Percentiles rank a stretch among this genome's conserved stretches.
These are phyloP conservation scores for Hemicrepidius hirtus DNA, from an alignment of 2,888 invertebrate genomes.

Conservation along the genomic window DNA sequence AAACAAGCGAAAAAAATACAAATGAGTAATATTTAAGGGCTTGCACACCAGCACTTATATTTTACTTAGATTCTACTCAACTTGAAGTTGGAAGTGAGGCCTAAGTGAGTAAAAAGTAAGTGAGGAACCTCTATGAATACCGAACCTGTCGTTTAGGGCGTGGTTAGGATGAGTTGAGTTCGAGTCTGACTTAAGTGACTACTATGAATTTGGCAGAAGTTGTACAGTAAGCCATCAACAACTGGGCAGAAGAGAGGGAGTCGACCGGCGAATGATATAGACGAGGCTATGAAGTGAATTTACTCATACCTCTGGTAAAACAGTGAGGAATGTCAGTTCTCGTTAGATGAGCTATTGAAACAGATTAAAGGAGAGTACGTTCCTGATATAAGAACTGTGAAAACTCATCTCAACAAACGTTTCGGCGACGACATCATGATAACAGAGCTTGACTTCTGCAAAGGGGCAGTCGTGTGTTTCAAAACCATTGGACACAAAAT, in stretches of 20 bases:
- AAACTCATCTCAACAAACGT: constrained; percentile 22
- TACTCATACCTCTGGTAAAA: constrained; percentile 25
- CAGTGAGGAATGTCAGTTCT: constrained; percentile 36
- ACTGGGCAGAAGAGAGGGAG: constrained; percentile 13
- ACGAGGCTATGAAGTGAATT: constrained; percentile 13
- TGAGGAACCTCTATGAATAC: too few relatives aligned
- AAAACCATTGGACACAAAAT: constrained; percentile 52
- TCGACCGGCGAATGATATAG: background rate
- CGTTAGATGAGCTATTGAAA: constrained; percentile 13
- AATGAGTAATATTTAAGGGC: too few relatives aligned
- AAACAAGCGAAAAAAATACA: too few relatives aligned
- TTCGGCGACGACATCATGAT: constrained; percentile 45
- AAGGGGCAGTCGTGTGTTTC: constrained; percentile 44
- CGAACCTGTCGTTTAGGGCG: too few relatives aligned
- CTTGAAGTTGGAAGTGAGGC: too few relatives aligned
- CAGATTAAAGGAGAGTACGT: constrained; percentile 25
- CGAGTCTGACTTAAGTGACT: too few relatives aligned
- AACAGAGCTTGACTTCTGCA: constrained; percentile 36
- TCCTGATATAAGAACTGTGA: constrained; percentile 13
- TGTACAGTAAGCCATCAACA: constrained; percentile 12
- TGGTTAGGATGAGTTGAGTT: too few relatives aligned
- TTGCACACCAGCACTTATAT: too few relatives aligned
- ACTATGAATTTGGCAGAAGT: constrained; percentile 18
- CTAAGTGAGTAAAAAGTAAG: too few relatives aligned
- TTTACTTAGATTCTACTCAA: too few relatives aligned